Conservation (phyloP, 2,888 invertebrate genomes). For the Epistrophe grossulariae region DNA sequence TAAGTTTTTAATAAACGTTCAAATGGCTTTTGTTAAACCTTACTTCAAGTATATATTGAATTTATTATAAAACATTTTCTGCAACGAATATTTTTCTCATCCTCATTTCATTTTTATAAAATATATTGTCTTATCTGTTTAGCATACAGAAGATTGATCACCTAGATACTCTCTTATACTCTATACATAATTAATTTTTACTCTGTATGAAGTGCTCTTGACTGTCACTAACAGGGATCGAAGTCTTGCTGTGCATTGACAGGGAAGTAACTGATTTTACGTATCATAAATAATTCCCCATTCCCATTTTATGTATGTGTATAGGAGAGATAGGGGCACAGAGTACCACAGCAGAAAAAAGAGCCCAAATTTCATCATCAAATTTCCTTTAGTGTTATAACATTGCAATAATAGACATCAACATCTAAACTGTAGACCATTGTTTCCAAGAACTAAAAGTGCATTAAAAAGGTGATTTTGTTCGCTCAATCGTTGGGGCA, state of each 20-base stretch:
- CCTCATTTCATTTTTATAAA: conserved; percentile 2
- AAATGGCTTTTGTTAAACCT: no score
- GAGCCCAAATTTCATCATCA: no score
- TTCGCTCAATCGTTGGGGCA: no score
- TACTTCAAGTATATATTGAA: no score
- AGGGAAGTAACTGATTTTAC: conserved; percentile 7
- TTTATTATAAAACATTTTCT: not conserved
- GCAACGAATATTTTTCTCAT: not conserved
- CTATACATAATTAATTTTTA: not conserved
- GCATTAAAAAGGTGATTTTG: no score
- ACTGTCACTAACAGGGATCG: not conserved
- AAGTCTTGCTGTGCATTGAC: conserved; percentile 17
- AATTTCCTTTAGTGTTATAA: no score
- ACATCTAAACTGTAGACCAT: no score
- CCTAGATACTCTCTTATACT: not conserved
- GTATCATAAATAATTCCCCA: not conserved
- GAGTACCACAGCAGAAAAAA: no score
- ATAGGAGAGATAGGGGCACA: not conserved
- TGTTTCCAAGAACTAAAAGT: no score
- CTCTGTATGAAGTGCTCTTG: not conserved
- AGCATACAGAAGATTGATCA: conserved; percentile 4
- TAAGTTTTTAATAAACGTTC: no score
- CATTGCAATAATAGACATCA: no score
- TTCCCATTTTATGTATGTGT: not conserved
- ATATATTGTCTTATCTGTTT: not conserved